phyloP scores from a whole-genome alignment of 2,888 invertebrate species.

The Notodonta ziczac region DNA sequence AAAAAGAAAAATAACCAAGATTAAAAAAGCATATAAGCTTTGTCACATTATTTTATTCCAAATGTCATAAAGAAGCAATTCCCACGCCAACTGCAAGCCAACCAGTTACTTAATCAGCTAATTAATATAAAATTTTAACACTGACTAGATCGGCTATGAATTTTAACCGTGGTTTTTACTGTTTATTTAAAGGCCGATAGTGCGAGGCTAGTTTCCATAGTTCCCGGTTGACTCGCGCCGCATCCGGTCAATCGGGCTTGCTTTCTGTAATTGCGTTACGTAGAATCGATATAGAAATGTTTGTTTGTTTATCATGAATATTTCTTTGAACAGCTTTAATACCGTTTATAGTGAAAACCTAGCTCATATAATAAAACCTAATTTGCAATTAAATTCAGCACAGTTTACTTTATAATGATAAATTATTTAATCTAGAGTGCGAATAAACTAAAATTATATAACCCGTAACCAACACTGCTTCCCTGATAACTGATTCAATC shows the following conservation, averaged over 20 bases:
- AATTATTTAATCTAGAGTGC: no score
- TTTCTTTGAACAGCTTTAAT: no score
- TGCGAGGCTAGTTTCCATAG: conserved; percentile 4
- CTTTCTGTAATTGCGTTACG: background rate
- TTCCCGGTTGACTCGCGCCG: background rate
- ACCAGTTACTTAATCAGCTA: conserved; percentile 7
- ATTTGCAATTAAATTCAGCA: no score
- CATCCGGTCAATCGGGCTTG: background rate
- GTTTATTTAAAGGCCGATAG: conserved; percentile 1
- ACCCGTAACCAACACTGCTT: no score
- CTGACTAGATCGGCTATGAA: conserved; percentile 6
- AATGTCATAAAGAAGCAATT: background rate
- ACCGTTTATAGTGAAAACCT: no score
- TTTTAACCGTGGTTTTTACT: conserved; percentile 6
- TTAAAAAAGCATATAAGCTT: no score
- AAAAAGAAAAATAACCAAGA: no score
- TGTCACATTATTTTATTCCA: background rate
- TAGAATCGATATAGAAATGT: background rate
- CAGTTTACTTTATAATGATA: no score
- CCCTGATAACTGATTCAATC: no score
- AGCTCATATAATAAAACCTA: no score
- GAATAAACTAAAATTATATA: no score
- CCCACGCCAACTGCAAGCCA: background rate
- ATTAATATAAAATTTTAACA: conserved; percentile 8
- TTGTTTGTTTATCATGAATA: background rate